These are phyloP conservation scores for Spheniscus mendiculus DNA, from an alignment of 2,113 vertebrate genomes.

Conservation along the genomic window DNA sequence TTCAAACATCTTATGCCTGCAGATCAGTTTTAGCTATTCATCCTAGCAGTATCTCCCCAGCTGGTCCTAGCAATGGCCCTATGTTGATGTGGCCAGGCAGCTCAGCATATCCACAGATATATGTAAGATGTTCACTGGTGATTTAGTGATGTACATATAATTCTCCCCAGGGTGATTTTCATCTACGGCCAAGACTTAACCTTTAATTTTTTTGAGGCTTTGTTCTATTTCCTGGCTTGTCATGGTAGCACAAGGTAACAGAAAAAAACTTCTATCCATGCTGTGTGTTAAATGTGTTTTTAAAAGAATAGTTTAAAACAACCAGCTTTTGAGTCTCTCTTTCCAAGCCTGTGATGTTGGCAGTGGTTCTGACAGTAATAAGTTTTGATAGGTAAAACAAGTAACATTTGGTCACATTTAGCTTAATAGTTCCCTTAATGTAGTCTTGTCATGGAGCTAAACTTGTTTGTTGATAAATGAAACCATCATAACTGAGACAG, in stretches of 20 bases:
- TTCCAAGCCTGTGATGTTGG: not conserved
- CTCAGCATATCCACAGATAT: not conserved
- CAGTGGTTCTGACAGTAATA: conserved; percentile 1
- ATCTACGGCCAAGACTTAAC: not conserved
- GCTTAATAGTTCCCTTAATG: not conserved
- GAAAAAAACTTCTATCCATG: not conserved
- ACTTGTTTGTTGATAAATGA: conserved; percentile 4
- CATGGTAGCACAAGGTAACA: not conserved
- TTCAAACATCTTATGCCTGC: not conserved
- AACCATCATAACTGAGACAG: not conserved
- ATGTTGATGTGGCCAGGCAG: not conserved
- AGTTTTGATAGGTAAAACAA: conserved; percentile 7
- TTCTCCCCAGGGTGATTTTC: not conserved
- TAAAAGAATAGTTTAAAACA: not conserved
- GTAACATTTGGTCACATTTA: not conserved
- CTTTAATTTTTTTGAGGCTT: not conserved
- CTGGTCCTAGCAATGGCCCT: not conserved
- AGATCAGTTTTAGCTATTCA: not conserved
- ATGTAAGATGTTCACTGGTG: not conserved
- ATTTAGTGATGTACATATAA: not conserved
- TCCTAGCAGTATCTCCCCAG: not conserved
- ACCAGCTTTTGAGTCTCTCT: not conserved
- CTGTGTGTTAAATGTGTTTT: not conserved
- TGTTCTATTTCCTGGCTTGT: not conserved
- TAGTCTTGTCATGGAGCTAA: not conserved